Evolutionary conservation across 2,797 vertebrate species (phyloP), one percentile per base, ranked within the genome.

Genomic region (Agapornis canus): DNA sequence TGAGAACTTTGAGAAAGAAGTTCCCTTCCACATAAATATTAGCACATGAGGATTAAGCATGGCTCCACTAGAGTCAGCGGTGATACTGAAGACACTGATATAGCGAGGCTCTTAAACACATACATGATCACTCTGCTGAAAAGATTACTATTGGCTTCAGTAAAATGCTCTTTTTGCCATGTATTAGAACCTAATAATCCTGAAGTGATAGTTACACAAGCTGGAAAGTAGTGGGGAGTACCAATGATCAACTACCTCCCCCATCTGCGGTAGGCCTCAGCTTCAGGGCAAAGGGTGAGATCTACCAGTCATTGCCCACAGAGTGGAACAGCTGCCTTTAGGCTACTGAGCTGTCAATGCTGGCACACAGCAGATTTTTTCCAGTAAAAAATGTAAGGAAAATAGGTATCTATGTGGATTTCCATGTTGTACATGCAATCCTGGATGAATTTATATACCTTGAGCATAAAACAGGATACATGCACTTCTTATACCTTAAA

Each of bases 191-290:
- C 17, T 26, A 60, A 63, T 35, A 23, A 75, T 19, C n/a, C 57
- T n/a, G 35, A 69, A 26, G 16, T 9, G 13, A 21, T 25, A 27
- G 39, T 59, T 81, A 77, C 35, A 52, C 25, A 52, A 57, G 39
- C 21, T 68, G 39, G 47, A 52, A 82, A 49, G 32, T 32, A 45
- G 29, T 1, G 11, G 56, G 64, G 40, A 72, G n/a, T 40, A 68
- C 14, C 11, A 16, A 1, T 10, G 11, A 27, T 26, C 19, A 54
- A 3, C 19, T 3, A 25, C 18, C 23, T 54, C 9, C 5, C 7
- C 2, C 1, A 29, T 29, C 26, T 35, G 13, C 0, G 0, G 57
- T 9, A 10, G 18, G 45, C 6, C 25, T 32, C 51, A 60, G 64
- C 13, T 6, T 43, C 49, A 6, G 43, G 32, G 57, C n/a, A 10